Evolutionary conservation across 1,140 invertebrate species (phyloP), one percentile per base, ranked within the genome.

Genomic region (Scaptomyza pallida): DNA sequence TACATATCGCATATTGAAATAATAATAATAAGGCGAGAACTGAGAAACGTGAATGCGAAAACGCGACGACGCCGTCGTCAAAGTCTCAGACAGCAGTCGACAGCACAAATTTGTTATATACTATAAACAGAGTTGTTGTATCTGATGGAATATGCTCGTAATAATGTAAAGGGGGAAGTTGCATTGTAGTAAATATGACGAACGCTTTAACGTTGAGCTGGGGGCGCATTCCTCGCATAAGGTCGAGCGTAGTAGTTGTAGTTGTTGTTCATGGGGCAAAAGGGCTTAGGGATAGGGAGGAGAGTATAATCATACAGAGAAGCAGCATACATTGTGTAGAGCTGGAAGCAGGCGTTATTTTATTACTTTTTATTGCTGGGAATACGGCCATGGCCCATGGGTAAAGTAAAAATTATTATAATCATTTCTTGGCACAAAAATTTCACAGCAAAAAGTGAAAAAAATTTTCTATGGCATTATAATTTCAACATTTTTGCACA

Each of bases 1-100:
- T 41, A 41, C n/a, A 47, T 62, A 68, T 79, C 67, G 80, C 68
- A 57, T 88, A 82, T 86, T 82, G 74, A 89, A 89, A 86, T 86
- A 78, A 86, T 86, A 78, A 86, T 73, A 74, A 74, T 89, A 89
- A 89, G 79, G 74, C 85, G 85, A 75, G 79, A 48, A 86, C 68
- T 86, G 77, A 75, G 70, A 86, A 85, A 85, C 81, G 80, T 85
- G 80, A 86, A 85, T 80, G 77, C 72, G 69, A 78, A n/a, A 65
- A 37, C 61, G 73, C 67, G 57, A 57, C 78, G 61, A 77, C 73
- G 57, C 52, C 78, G 61, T 75, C 73, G 81, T 88, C 74, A 75
- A 88, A 67, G 81, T 86, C 81, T 74, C 77, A 59, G 70, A 72
- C 70, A 67, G 47, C 63, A 68, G 70, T 72, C 61, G 61, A 71